Percentiles rank a stretch among this genome's conserved stretches.
These are phyloP conservation scores for Sakesphorus luctuosus DNA, from an alignment of 2,113 vertebrate genomes.

Conservation along the genomic window DNA sequence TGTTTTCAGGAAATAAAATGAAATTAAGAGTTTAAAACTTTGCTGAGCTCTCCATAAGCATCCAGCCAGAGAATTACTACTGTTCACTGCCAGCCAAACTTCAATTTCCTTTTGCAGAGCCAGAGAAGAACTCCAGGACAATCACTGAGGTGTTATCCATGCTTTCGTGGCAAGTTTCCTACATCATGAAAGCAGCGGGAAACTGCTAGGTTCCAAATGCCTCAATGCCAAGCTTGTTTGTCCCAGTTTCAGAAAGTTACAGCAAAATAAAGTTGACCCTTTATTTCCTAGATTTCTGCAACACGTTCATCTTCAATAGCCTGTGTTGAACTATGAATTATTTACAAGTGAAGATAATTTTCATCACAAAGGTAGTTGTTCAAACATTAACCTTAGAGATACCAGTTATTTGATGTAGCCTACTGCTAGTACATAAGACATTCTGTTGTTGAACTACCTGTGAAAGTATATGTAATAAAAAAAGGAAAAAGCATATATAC, in stretches of 20 bases:
- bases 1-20: background rate
- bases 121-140: background rate
- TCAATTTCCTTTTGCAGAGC: constrained; percentile 28
- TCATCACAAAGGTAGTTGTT: background rate
- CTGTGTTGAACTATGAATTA: background rate
- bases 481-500: background rate
- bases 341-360: background rate
- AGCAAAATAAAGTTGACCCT: background rate
- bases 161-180: constrained; percentile 55
- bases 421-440: background rate
- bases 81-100: background rate
- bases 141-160: constrained; percentile 28
- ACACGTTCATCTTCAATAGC: background rate
- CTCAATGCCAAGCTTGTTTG: constrained; percentile 28
- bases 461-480: background rate
- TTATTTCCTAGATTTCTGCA: background rate
- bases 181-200: constrained; percentile 23
- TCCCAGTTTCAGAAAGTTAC: constrained; percentile 42
- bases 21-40: constrained; percentile 1
- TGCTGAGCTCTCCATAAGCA: background rate
- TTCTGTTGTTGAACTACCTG: background rate
- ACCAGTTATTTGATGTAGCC: background rate
- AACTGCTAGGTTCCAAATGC: constrained; percentile 18
- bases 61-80: background rate
- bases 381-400: background rate